Base-by-base conservation (phyloP, 2,113 vertebrate genomes). In the Shinisaurus crocodilurus region DNA sequence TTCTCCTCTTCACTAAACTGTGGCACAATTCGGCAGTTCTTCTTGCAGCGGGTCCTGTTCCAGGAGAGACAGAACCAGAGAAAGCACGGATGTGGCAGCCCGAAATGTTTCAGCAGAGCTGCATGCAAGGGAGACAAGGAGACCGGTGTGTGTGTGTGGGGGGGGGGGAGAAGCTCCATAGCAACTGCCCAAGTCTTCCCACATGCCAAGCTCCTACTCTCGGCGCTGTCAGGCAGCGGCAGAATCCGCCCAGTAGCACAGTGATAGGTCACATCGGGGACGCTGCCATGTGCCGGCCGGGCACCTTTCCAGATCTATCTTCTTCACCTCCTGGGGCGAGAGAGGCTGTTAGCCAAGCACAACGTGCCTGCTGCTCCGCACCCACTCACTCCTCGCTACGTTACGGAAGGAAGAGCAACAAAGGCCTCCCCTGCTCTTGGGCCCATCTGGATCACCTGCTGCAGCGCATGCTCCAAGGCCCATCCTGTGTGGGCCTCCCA, bases 261-360 rank as follows among this genome's bases (percentile, higher is more conserved):
- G 89, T 23, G 40, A 85, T 79, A 79, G 83, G 89, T 90, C 89
- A 69, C 63, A 72, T 90, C 89, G 85, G 89, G 89, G 89, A 90
- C 37, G 82, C 82, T n/a, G 82, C 82, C 85, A 90, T 85, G 63
- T 50, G n/a, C n/a, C n/a, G n/a, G 82, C 89, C 43, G 89, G 89
- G 89, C 89, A 79, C 82, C 82, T 90, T 79, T 90, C 89, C 89
- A 90, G 82, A 90, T 50, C 89, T 85, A 40, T n/a, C n/a, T n/a
- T 77, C 81, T 85, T 85, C 89, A 79, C 89, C 89, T 90, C 89
- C 89, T 37, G 45, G 89, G 82, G 54, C 40, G 82, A 85, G 89
- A n/a, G 82, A 90, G 77, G 89, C 89, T 79, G 89, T 79, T 67
- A 76, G 82, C 83, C 82, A 54, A 79, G 89, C 83, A 79, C 82